Conservation (phyloP, 1,140 invertebrate genomes). For the Agraylea sexmaculata region DNA sequence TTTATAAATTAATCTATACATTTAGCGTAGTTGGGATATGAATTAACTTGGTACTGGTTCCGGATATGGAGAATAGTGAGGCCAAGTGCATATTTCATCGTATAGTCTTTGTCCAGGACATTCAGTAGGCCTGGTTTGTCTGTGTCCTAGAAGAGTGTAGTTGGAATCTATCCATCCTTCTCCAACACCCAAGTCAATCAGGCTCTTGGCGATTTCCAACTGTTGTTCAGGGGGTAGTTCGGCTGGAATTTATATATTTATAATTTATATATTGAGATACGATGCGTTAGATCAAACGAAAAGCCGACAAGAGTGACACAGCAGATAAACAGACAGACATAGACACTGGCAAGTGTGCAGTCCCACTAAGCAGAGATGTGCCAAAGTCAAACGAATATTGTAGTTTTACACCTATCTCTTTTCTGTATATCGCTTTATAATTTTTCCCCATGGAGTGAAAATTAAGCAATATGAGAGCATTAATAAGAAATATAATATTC, state of each 20-base stretch:
- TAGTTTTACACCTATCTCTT: no score
- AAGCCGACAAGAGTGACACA: constrained; percentile 1
- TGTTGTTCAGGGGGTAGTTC: constrained; percentile 45
- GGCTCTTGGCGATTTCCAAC: constrained; percentile 42
- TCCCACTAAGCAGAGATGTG: no score
- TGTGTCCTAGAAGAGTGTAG: constrained; percentile 56
- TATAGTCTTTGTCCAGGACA: constrained; percentile 57
- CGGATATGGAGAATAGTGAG: constrained; percentile 40
- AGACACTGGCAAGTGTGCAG: not conserved
- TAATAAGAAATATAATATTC: no score
- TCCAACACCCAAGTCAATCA: constrained; percentile 51
- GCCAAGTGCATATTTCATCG: constrained; percentile 50
- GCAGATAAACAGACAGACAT: not conserved
- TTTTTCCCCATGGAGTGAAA: no score
- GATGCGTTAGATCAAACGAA: constrained; percentile 3
- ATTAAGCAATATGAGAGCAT: no score
- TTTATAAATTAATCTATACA: constrained; percentile 12
- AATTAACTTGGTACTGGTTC: no score
- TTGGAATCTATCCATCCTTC: constrained; percentile 43
- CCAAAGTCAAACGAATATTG: no score
- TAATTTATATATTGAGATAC: constrained; percentile 1
- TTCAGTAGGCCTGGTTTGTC: constrained; percentile 53
- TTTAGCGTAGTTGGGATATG: no score
- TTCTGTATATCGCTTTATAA: no score
- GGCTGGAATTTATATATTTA: constrained; percentile 28